Evolutionary conservation across 2,113 vertebrate genomes (phyloP).

Genomic region (Hemiprocne comata): DNA sequence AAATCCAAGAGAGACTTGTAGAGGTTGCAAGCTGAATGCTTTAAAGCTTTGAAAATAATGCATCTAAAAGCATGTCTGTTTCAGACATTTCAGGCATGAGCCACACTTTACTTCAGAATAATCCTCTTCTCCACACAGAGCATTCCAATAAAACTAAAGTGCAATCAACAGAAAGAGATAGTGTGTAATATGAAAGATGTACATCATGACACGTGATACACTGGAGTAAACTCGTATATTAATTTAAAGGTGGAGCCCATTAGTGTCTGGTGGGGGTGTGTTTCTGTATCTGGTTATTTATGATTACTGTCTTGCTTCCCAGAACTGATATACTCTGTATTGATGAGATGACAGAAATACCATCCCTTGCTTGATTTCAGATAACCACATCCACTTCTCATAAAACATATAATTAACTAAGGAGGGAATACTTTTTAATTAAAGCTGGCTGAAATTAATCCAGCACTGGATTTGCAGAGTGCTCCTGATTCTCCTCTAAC

Average conservation of each 20-base stretch:
- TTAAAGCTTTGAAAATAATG: neutral
- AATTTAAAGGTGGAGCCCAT: neutral
- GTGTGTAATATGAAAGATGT: neutral
- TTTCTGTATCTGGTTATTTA: neutral
- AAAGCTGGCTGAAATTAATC: conserved; percentile 15
- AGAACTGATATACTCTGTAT: neutral
- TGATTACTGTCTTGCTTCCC: neutral
- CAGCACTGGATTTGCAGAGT: neutral
- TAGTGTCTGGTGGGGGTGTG: neutral
- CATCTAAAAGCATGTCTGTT: neutral
- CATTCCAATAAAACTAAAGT: neutral
- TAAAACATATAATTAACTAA: conserved; percentile 28
- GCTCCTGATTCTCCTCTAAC: neutral
- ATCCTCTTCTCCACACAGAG: neutral
- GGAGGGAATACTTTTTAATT: conserved; percentile 7
- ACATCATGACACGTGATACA: neutral
- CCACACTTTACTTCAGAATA: neutral
- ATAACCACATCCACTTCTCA: neutral
- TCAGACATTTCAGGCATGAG: neutral
- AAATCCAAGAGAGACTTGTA: neutral
- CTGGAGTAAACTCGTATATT: neutral
- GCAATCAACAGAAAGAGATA: neutral
- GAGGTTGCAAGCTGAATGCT: neutral
- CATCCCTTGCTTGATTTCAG: neutral
- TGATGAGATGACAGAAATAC: neutral